Evolutionary conservation across 1,140 invertebrate genomes (phyloP).

Genomic region (Drosophila insularis): DNA sequence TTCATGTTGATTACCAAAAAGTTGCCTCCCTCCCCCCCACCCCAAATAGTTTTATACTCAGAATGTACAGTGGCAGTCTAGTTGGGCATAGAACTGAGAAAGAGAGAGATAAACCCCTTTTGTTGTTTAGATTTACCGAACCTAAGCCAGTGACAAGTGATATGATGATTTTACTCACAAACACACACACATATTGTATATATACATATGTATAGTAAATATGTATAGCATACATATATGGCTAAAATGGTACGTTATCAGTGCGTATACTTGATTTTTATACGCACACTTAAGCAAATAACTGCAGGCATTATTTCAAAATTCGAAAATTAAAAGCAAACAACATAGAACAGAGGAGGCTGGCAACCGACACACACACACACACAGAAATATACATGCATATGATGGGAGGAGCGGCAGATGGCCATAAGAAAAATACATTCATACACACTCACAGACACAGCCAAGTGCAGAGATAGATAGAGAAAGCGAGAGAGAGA

Average conservation of each 20-base stretch:
- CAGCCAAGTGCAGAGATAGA: neutral
- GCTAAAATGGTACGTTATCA: constrained; percentile 69
- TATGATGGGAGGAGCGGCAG: constrained; percentile 19
- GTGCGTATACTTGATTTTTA: constrained; percentile 81
- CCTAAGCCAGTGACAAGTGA: constrained; percentile 7
- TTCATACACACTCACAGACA: constrained; percentile 14
- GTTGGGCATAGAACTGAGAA: too few relatives aligned
- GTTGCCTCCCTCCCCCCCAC: too few relatives aligned
- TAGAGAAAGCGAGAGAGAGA: neutral
- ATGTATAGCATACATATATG: constrained; percentile 14
- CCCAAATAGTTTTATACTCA: too few relatives aligned
- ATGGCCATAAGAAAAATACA: constrained; percentile 64
- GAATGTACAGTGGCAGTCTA: too few relatives aligned
- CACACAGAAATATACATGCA: neutral
- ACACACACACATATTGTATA: neutral
- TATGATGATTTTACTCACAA: constrained; percentile 25
- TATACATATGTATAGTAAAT: neutral
- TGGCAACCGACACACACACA: neutral
- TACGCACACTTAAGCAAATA: constrained; percentile 81
- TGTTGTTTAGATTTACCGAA: constrained; percentile 3
- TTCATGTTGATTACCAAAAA: too few relatives aligned
- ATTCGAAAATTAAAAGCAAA: constrained; percentile 81
- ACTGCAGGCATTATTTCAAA: constrained; percentile 79
- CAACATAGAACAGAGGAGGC: constrained; percentile 46
- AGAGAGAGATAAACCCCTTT: too few relatives aligned